Base-by-base conservation (phyloP, 2,797 vertebrate genomes). In the Acomys russatus region DNA sequence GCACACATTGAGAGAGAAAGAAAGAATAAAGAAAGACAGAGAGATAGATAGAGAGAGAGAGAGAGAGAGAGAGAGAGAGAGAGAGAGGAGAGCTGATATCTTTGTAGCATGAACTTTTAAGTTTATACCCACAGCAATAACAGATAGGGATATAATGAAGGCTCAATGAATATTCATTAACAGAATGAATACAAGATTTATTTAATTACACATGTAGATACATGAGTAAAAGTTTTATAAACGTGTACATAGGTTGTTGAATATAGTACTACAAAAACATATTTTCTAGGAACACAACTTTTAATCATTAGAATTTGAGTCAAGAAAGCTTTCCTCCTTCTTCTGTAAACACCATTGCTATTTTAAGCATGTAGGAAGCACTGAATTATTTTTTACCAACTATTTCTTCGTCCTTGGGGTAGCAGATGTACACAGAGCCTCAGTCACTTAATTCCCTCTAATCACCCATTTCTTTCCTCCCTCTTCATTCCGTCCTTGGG, bases 371-470 rank as follows among this genome's bases (percentile, higher is more conserved):
- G 80, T 63, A 95, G 84, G 44, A 22, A n/a, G 71, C 96, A 80
- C 97, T 38, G 97, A 97, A 78, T 71, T 96, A 92, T 97, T 97
- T 66, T 88, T 76, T 90, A 96, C 94, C 83, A 96, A 92, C 95
- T 88, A 90, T 73, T 96, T 97, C 77, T 94, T 92, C 79, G 96
- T 91, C 83, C 95, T 95, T 63, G 86, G 90, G 87, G 96, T 84
- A 97, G 85, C 95, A 92, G 59, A 82, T 97, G 94, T 96, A 85
- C 83, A 49, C 63, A 93, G 44, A n/a, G 90, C 96, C 96, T 95
- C 84, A 56, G 84, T 97, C 96, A 90, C 76, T 98, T 98, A 97
- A 97, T 87, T 94, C 96, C 74, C 96, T 84, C 84, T 97, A 97
- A 97, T 96, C 96, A 97, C 89, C 95, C 89, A 96, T 95, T 90